Evolutionary conservation across 2,888 invertebrate species (phyloP).

Genomic region (Pandemis heparana): DNA sequence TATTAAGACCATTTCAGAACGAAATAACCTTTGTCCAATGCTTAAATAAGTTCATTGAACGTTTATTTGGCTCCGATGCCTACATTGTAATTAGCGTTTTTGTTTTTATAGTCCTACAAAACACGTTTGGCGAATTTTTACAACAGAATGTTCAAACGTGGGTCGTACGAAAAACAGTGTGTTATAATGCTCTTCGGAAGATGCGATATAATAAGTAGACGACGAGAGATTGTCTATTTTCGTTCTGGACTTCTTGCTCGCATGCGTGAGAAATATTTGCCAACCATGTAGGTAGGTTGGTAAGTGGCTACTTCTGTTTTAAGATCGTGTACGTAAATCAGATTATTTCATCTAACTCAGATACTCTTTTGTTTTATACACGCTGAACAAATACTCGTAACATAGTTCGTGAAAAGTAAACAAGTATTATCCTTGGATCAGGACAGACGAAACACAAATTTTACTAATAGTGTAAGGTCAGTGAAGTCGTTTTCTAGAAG

Average conservation of each 20-base stretch:
- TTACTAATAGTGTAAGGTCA: constrained; percentile 54
- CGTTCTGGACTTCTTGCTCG: constrained; percentile 66
- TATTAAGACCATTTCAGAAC: not conserved
- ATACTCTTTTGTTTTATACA: constrained; percentile 7
- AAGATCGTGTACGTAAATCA: constrained; percentile 8
- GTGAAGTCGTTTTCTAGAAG: constrained; percentile 65
- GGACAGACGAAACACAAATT: constrained; percentile 34
- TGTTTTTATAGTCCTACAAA: constrained; percentile 11
- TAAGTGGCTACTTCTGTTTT: constrained; percentile 35
- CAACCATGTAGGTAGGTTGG: constrained; percentile 21
- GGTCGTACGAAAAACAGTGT: constrained; percentile 68
- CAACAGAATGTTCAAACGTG: constrained; percentile 58
- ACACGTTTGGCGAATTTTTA: constrained; percentile 50
- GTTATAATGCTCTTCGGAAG: constrained; percentile 65
- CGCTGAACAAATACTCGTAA: constrained; percentile 19
- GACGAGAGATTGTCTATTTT: constrained; percentile 74
- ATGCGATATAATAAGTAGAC: constrained; percentile 69
- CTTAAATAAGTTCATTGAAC: constrained; percentile 15
- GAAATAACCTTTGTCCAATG: constrained; percentile 3
- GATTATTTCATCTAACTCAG: not conserved
- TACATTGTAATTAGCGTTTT: constrained; percentile 23
- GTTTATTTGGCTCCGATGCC: constrained; percentile 18
- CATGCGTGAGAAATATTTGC: constrained; percentile 73
- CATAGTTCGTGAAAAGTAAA: constrained; percentile 46
- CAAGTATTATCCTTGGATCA: constrained; percentile 58